phyloP scores from a whole-genome alignment of 2,113 vertebrate species.

The Sardina pilchardus region DNA sequence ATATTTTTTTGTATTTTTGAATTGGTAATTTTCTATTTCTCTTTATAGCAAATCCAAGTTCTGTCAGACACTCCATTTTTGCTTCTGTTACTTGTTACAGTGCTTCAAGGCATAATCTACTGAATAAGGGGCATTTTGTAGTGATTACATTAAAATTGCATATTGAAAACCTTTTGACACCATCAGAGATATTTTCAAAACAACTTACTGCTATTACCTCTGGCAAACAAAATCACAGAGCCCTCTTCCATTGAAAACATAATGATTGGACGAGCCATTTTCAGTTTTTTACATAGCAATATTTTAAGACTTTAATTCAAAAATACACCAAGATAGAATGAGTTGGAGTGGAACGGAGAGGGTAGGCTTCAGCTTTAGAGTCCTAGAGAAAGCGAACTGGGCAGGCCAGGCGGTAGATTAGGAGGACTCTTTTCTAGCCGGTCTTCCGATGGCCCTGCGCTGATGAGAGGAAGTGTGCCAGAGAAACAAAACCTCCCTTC shows the following conservation, averaged over 20 bases:
- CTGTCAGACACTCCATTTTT: not conserved
- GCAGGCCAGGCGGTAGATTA: not conserved
- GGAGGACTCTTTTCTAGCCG: constrained; percentile 19
- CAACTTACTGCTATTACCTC: not conserved
- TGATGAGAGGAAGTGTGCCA: constrained; percentile 73
- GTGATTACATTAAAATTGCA: constrained; percentile 9
- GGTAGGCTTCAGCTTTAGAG: not conserved
- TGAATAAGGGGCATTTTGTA: not conserved
- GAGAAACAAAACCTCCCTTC: constrained; percentile 75
- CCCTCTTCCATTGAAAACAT: not conserved
- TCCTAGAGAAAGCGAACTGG: not conserved
- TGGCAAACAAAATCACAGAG: not conserved
- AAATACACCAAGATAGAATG: not conserved
- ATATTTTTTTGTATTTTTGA: not conserved
- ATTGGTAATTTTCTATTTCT: not conserved
- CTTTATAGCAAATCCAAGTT: not conserved
- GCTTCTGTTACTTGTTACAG: not conserved
- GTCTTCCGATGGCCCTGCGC: constrained; percentile 54
- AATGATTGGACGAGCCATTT: not conserved
- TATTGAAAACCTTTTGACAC: constrained; percentile 11
- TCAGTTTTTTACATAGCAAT: not conserved
- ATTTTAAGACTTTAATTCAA: not conserved
- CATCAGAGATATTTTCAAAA: constrained; percentile 8
- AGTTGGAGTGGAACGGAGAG: not conserved
- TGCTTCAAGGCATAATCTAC: not conserved